Percentiles rank a stretch among this genome's conserved stretches.
Conservation (phyloP, 2,888 invertebrate genomes). For the Tachystola acroxantha region DNA sequence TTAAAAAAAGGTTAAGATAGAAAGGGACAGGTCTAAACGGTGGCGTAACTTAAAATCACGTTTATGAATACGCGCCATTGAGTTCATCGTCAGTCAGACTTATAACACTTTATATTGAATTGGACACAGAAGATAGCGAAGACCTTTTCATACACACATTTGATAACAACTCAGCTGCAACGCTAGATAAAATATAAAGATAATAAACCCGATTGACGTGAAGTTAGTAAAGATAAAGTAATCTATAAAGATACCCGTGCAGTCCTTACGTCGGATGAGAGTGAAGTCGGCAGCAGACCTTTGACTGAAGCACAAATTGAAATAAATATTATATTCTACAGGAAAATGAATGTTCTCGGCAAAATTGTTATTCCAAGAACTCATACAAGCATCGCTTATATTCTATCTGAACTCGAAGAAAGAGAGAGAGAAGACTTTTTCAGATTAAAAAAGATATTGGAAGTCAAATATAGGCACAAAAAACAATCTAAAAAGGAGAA, state of each 20-base stretch:
- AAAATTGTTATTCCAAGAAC: constrained; percentile 12
- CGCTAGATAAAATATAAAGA: too few species aligned
- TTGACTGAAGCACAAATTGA: not conserved
- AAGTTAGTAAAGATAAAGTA: too few species aligned
- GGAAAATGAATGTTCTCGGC: constrained; percentile 12
- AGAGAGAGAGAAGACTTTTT: constrained; percentile 16
- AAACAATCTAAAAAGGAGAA: constrained; percentile 1
- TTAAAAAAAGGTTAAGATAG: too few species aligned
- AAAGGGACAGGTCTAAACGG: too few species aligned
- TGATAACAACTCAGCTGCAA: too few species aligned
- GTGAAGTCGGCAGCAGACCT: constrained; percentile 23
- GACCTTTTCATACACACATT: too few species aligned
- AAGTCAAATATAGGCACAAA: not conserved
- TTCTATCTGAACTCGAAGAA: constrained; percentile 12
- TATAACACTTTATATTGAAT: not conserved
- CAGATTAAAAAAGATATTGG: constrained; percentile 12
- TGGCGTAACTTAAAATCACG: too few species aligned
- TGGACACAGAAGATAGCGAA: too few species aligned
- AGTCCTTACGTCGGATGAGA: constrained; percentile 28
- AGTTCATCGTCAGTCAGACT: constrained; percentile 31
- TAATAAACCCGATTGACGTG: too few species aligned
- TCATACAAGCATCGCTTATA: constrained; percentile 6
- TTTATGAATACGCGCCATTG: too few species aligned
- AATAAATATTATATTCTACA: constrained; percentile 7
- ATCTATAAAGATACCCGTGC: too few species aligned